Base-by-base conservation (phyloP, 2,113 vertebrate species). In the Rutilus rutilus region DNA sequence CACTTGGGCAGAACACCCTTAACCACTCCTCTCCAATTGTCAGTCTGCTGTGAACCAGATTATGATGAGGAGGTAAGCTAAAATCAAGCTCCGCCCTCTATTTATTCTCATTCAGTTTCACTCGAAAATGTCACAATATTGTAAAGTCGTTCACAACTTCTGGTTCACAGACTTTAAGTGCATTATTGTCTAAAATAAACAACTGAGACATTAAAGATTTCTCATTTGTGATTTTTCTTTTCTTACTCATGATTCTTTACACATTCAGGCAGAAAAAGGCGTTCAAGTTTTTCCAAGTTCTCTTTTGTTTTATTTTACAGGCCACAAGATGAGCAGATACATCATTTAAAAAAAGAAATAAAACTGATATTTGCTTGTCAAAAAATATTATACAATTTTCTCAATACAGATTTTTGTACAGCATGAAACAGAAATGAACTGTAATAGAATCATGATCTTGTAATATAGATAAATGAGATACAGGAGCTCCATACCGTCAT, bases 291-390 rank as follows among this genome's bases (percentile, higher is more conserved):
- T 84, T n/a, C 54, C 77, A 85, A 75, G 62, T 88, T 87, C 78
- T 86, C 65, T 84, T 92, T 91, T 89, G 77, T 85, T 90, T 93
- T 93, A 93, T 94, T 95, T 92, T 93, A 95, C 93, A 88, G 92
- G 64, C 92, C 93, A 95, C 93, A 92, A 95, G 92, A 94, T 94
- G 93, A 94, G 93, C 91, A 93, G 94, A 94, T 93, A 95, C 94
- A 94, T 94, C 89, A 92, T 94, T 94, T 92, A 93, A 86, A 89
- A 84, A 90, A 90, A 93, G 90, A 93, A 94, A 93, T 94, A 88
- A 93, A 93, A 93, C 86, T 91, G 90, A 92, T 94, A 92, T 93
- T 94, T 94, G 89, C 90, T 87, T 87, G 84, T 90, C 92, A 93
- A 89, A 95, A 93, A 89, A 93, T 94, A 94, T 93, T 92, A 93